Conservation (phyloP, 2,888 invertebrate species). For the Meiosimyza platycephala region DNA sequence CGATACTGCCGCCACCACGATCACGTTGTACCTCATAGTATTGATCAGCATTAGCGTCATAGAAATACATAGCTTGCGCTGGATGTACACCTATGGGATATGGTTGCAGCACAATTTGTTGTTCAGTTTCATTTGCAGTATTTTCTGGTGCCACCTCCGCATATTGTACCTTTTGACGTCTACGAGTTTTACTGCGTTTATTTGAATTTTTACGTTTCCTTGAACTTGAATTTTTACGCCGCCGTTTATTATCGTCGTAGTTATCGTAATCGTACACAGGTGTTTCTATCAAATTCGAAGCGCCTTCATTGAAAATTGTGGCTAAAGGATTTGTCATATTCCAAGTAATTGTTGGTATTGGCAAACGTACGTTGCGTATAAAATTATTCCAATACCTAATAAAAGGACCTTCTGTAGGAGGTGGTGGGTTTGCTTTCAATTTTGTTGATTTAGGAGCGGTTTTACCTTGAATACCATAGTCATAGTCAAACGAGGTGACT, state of each 20-base stretch:
- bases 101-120: conserved; percentile 4
- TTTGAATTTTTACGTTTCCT: conserved; percentile 29
- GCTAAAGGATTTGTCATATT: conserved; percentile 57
- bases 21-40: conserved; percentile 41
- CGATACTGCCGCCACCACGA: not conserved
- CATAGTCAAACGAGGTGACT: conserved; percentile 41
- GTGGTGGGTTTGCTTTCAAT: conserved; percentile 40
- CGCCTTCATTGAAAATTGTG: conserved; percentile 54
- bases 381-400: conserved; percentile 56
- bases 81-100: conserved; percentile 33
- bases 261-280: conserved; percentile 43
- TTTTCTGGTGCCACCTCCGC: not conserved
- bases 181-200: not conserved
- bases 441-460: not conserved
- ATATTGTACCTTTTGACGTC: not conserved
- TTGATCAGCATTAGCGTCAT: conserved; percentile 40
- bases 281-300: conserved; percentile 52
- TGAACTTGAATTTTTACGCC: conserved; percentile 19
- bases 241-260: conserved; percentile 33
- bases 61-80: conserved; percentile 42
- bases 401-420: conserved; percentile 47
- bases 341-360: conserved; percentile 51
- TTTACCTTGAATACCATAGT: conserved; percentile 27
- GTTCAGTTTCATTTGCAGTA: not conserved
- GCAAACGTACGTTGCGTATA: conserved; percentile 52